Percentiles rank a stretch among this genome's conserved stretches.
Conservation (phyloP, 2,888 invertebrate species). For the Drosophila anomalipes region DNA sequence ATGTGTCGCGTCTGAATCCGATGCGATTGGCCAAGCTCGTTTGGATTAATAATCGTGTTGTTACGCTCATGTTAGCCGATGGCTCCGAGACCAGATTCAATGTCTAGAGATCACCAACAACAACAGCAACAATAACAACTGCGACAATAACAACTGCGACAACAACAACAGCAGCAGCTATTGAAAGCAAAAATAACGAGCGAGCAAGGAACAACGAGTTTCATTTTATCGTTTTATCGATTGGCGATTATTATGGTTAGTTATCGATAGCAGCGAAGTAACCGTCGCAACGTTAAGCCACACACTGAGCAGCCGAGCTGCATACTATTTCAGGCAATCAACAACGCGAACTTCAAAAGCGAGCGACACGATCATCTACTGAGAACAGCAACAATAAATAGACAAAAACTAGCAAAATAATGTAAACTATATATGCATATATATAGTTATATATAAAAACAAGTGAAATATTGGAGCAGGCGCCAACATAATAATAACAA, state of each 20-base stretch:
- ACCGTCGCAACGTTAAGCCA: constrained; percentile 57
- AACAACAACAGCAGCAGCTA: neutral
- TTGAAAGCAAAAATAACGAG: constrained; percentile 16
- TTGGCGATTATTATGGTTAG: constrained; percentile 1
- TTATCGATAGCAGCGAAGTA: constrained; percentile 37
- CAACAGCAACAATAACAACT: neutral
- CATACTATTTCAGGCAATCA: constrained; percentile 72
- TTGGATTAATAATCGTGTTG: constrained; percentile 97
- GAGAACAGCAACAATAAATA: constrained; percentile 44
- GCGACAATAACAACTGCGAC: constrained; percentile 1
- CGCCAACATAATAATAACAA: constrained; percentile 5
- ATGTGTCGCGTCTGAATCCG: constrained; percentile 93
- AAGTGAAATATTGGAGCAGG: constrained; percentile 2
- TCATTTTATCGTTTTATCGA: constrained; percentile 18
- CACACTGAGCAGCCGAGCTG: constrained; percentile 63
- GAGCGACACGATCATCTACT: constrained; percentile 47
- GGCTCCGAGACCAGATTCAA: constrained; percentile 96
- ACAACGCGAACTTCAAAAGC: constrained; percentile 69
- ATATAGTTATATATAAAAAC: constrained; percentile 15
- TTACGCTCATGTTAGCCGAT: constrained; percentile 97
- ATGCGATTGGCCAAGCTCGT: constrained; percentile 96
- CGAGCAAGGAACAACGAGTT: constrained; percentile 16
- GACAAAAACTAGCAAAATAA: constrained; percentile 27
- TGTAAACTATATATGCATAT: constrained; percentile 2
- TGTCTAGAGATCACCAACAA: constrained; percentile 86